phyloP scores from a whole-genome alignment of 2,113 vertebrate genomes.

The Lophotis ruficrista region DNA sequence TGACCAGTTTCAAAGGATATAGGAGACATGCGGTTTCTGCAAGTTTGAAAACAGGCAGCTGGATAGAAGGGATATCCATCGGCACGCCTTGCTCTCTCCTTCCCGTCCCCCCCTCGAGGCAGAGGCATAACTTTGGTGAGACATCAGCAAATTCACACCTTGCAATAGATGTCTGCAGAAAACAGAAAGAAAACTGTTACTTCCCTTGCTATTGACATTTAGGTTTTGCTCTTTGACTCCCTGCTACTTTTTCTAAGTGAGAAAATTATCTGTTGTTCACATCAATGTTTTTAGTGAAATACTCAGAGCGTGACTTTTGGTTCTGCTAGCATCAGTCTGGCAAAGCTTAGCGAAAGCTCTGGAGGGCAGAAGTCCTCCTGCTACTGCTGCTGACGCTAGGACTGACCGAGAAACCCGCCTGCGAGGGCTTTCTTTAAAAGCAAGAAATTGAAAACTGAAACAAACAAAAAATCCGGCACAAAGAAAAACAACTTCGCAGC shows the following conservation, averaged over 20 bases:
- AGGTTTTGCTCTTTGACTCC: slow-evolving; percentile 5
- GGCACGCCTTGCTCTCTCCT: neutral
- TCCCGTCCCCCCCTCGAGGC: neutral
- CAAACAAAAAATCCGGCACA: neutral
- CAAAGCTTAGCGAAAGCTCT: neutral
- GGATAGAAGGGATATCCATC: neutral
- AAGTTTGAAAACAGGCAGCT: neutral
- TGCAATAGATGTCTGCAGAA: neutral
- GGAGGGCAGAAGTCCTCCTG: neutral
- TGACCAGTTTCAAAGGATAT: neutral
- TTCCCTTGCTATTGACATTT: neutral
- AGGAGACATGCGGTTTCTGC: neutral
- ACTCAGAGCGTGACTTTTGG: neutral
- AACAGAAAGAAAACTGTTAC: slow-evolving; percentile 15
- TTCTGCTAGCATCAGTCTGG: neutral
- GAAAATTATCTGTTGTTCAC: slow-evolving; percentile 20
- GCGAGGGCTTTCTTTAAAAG: neutral
- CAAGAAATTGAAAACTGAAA: neutral
- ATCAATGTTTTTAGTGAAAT: neutral
- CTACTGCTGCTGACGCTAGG: neutral
- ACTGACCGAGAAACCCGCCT: neutral
- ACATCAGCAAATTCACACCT: slow-evolving; percentile 8
- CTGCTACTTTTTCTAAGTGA: neutral
- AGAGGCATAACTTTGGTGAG: neutral
- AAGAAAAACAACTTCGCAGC: neutral